Evolutionary conservation across 2,113 vertebrate species (phyloP), one percentile per base, ranked within the genome.

Genomic region (Pelodiscus sinensis): DNA sequence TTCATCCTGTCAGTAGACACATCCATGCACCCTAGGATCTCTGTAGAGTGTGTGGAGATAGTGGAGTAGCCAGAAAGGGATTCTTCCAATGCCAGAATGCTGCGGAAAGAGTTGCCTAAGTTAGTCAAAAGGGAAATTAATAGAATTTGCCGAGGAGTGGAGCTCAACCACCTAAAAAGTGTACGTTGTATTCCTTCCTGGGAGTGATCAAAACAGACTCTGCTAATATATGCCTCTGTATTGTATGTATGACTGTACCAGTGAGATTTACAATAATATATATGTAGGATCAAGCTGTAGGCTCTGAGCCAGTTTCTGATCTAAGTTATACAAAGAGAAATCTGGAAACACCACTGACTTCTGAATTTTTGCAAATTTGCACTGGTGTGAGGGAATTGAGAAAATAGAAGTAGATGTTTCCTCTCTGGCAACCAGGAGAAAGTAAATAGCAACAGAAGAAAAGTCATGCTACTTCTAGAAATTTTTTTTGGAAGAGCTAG

Each of bases 331-430:
- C 2, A 79, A 38, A 88, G 25, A 75, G 35, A 77, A 75, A 77
- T 50, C 24, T 25, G 73, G 35, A 81, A 90, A 6, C 2, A 92
- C 78, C 62, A 57, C 51, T 86, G 87, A 44, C 3, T 19, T 82
- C 52, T 8, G 25, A 8, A 44, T 21, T 18, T 90, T 51, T 86
- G 2, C 2, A 82, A 73, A 65, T 79, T 68, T 75, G 79, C 14
- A 82, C 71, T 85, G 75, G 29, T 79, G 18, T 83, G 94, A 95
- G 81, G 68, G 79, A 79, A 65, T 94, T 90, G 79, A 85, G 38
- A 77, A 50, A 7, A 35, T 5, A 35, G 12, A 6, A 19, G 2
- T 79, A 12, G 22, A 21, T 86, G 38, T 31, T 65, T 88, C 80
- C 68, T 75, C 57, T 16, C 2, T 82, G 25, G 84, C 35, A 84